A percentile compares a stretch with the other conserved stretches of the same genome.
Evolutionary conservation across 1,140 invertebrate species (phyloP).

Genomic region (Cryptotermes secundus): DNA sequence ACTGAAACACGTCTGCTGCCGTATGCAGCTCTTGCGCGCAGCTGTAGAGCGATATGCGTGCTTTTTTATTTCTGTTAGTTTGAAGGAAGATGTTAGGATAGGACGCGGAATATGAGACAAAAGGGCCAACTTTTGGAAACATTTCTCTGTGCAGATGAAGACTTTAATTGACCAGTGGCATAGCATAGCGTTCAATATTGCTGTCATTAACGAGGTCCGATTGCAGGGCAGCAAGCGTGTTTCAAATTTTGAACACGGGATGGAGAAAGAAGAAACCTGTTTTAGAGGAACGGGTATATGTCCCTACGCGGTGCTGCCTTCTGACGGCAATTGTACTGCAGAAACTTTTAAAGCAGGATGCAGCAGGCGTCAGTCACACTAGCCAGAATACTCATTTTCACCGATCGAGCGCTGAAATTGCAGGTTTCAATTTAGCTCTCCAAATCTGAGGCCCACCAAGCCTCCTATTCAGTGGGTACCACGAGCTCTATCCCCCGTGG

Average conservation of each 20-base stretch:
- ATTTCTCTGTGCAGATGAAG: background rate
- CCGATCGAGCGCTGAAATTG: too few species aligned
- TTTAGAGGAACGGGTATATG: background rate
- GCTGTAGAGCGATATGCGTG: too few species aligned
- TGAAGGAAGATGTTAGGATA: background rate
- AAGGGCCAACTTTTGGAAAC: background rate
- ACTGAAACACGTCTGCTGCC: too few species aligned
- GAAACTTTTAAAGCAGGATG: background rate
- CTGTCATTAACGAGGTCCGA: background rate
- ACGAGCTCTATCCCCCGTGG: too few species aligned
- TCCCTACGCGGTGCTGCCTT: background rate
- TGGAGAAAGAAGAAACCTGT: conserved; percentile 7
- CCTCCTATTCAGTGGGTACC: too few species aligned
- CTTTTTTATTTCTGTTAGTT: background rate
- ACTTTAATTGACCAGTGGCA: background rate
- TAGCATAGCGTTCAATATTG: background rate
- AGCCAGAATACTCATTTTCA: too few species aligned
- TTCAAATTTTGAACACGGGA: background rate
- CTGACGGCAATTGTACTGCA: background rate
- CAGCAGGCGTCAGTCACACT: too few species aligned
- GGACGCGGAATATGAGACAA: background rate
- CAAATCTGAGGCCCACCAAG: too few species aligned
- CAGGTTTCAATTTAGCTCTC: too few species aligned
- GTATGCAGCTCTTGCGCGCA: too few species aligned
- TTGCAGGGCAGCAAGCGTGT: background rate